Base-by-base conservation (phyloP, 2,797 vertebrate genomes). In the Sebastes taczanowskii region DNA sequence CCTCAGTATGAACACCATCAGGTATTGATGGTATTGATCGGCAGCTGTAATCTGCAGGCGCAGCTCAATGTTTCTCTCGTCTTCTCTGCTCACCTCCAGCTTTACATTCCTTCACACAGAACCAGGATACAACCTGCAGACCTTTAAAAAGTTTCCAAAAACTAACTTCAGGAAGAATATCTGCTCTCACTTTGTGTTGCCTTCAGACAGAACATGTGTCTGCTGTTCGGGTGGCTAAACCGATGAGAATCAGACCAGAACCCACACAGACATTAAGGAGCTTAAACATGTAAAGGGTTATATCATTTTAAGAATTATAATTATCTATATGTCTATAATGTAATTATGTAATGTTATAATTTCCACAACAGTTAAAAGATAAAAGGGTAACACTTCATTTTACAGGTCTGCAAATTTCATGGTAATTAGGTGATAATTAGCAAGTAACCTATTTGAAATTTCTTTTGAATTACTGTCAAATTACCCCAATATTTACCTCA, bases 11-110 rank as follows among this genome's bases (percentile, higher is more conserved):
- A 82, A 73, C 85, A 63, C 59, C 63, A 22, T 71, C 61, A 76
- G 23, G 8, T 83, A 76, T 80, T 20, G 72, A 74, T 35, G 22
- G 2, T 68, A 80, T 87, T 56, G 80, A 88, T 69, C 74, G 38
- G 29, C 29, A 46, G 18, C 70, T 74, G 55, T 72, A 72, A 77
- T 66, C 59, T 73, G 30, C 66, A 71, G 60, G n/a, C 29, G 10
- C 32, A 27, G 53, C 42, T 68, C 62, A 25, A 35, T 11, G 38
- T 67, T 62, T 20, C 35, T 38, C 6, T 27, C 13, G 29, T 38
- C 66, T 53, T 30, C 73, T 59, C 29, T 68, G 2, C 42, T 63
- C 14, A 8, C 74, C 38, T 61, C 22, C 59, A 65, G 11, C 67
- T 61, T 32, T 7, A 70, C 71, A 77, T 77, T 68, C 27, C 63